These are phyloP conservation scores for Ptychoptera albimana DNA, from an alignment of 2,888 invertebrate genomes.

Conservation along the genomic window DNA sequence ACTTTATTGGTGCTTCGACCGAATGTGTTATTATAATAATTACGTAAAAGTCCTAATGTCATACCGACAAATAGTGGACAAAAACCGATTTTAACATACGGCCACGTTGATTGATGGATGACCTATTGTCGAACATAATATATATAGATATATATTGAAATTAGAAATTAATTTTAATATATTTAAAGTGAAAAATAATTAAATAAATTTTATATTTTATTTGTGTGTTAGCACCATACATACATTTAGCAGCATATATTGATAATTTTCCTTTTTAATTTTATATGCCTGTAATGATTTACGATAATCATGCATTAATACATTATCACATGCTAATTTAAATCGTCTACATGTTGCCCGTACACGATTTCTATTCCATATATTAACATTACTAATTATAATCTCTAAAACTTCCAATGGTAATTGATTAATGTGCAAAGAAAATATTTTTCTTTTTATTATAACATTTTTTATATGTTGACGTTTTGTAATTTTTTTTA, in stretches of 20 bases:
- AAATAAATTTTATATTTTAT: not conserved
- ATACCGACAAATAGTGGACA: conserved; percentile 16
- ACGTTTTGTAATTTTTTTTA: not conserved
- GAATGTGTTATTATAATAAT: conserved; percentile 12
- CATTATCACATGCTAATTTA: conserved; percentile 14
- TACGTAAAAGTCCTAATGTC: conserved; percentile 15
- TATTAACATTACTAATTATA: conserved; percentile 17
- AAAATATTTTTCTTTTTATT: not conserved
- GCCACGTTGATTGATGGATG: conserved; percentile 16
- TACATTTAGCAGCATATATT: too few relatives aligned
- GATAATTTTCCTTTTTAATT: too few relatives aligned
- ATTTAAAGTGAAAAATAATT: not conserved
- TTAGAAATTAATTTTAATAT: too few relatives aligned
- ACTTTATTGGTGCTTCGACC: conserved; percentile 13
- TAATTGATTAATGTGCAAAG: conserved; percentile 5
- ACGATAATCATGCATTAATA: conserved; percentile 17
- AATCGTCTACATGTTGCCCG: conserved; percentile 17
- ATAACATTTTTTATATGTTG: not conserved
- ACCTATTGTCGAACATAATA: conserved; percentile 10
- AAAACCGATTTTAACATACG: conserved; percentile 17
- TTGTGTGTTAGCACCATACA: too few relatives aligned
- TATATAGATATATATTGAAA: too few relatives aligned
- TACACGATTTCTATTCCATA: conserved; percentile 19
- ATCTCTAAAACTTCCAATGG: conserved; percentile 17
- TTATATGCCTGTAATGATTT: conserved; percentile 10